phyloP scores from a whole-genome alignment of 1,140 invertebrate species.

The Drosophila equinoxialis region DNA sequence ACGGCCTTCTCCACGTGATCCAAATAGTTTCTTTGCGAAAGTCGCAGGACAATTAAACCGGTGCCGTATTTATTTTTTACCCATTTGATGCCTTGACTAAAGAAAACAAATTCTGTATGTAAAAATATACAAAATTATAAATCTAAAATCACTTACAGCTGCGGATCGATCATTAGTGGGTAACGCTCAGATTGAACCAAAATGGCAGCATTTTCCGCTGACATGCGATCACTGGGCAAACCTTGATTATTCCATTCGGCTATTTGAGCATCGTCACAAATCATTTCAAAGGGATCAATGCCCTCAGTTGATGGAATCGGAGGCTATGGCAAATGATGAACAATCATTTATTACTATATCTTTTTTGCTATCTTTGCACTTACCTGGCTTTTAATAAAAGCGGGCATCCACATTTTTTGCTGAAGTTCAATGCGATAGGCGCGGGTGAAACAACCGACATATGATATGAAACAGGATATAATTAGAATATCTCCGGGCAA shows the following conservation, averaged over 20 bases:
- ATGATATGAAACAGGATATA: slow-evolving; percentile 97
- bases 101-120: not conserved
- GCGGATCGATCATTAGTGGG: slow-evolving; percentile 98
- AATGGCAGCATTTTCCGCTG: slow-evolving; percentile 97
- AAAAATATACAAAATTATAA: not conserved
- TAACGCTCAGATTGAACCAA: slow-evolving; percentile 94
- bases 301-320: slow-evolving; percentile 91
- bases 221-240: slow-evolving; percentile 95
- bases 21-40: slow-evolving; percentile 92
- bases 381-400: slow-evolving; percentile 64
- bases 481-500: slow-evolving; percentile 95
- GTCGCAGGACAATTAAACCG: slow-evolving; percentile 88
- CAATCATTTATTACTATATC: not conserved
- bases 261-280: slow-evolving; percentile 95
- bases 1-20: slow-evolving; percentile 93
- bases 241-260: slow-evolving; percentile 98
- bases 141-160: slow-evolving; percentile 84
- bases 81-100: slow-evolving; percentile 96
- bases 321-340: slow-evolving; percentile 82
- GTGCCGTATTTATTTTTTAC: slow-evolving; percentile 93
- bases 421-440: slow-evolving; percentile 92
- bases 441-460: slow-evolving; percentile 96
- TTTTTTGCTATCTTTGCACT: not conserved
- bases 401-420: slow-evolving; percentile 83
- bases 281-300: slow-evolving; percentile 91